phyloP scores from a whole-genome alignment of 2,888 invertebrate genomes.

The Disparrhopalites patrizii region DNA sequence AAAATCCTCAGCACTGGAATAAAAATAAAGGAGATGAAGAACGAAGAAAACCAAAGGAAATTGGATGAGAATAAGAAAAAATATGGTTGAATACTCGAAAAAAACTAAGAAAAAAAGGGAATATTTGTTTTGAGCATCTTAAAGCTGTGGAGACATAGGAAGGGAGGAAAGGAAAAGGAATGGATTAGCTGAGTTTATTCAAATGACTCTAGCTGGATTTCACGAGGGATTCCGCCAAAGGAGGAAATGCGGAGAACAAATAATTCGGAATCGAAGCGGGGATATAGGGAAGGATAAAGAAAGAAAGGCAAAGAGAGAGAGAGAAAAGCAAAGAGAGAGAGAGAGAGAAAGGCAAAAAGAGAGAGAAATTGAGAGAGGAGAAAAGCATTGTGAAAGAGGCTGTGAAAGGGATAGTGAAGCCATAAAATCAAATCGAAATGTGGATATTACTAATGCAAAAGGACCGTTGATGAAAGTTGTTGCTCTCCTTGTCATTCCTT shows the following conservation, averaged over 20 bases:
- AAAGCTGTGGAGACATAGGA: too few relatives aligned
- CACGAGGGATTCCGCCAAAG: too few relatives aligned
- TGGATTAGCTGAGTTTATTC: too few relatives aligned
- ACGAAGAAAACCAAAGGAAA: too few relatives aligned
- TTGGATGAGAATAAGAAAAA: too few relatives aligned
- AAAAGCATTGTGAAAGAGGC: neutral
- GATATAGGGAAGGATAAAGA: neutral
- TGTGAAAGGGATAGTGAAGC: conserved; percentile 9
- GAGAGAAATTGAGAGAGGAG: neutral
- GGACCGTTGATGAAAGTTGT: neutral
- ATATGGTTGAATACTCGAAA: too few relatives aligned
- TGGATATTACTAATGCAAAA: neutral
- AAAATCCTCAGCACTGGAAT: too few relatives aligned
- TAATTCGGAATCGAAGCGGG: neutral
- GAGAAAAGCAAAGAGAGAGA: too few relatives aligned
- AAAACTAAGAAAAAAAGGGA: neutral
- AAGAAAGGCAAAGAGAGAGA: neutral
- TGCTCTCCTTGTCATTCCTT: too few relatives aligned
- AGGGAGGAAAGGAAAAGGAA: too few relatives aligned
- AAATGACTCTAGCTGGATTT: too few relatives aligned
- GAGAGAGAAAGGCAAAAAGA: neutral
- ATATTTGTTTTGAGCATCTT: neutral
- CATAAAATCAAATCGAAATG: neutral
- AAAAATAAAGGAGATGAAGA: too few relatives aligned
- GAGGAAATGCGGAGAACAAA: neutral